phyloP scores from a whole-genome alignment of 2,888 invertebrate genomes.

The Hedychridium roseum region DNA sequence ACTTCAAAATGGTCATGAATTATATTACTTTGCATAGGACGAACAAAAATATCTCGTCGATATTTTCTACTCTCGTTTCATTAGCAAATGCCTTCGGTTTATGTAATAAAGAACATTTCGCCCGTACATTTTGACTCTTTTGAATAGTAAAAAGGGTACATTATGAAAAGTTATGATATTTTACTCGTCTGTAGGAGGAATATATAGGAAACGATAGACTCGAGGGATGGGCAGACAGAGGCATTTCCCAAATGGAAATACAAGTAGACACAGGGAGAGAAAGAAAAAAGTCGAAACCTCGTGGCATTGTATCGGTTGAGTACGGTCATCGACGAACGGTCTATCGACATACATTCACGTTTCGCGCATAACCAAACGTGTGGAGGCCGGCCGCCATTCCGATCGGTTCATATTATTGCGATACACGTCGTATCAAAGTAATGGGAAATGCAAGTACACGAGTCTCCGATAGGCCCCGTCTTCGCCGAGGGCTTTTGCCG shows the following conservation, averaged over 20 bases:
- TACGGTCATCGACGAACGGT: slow-evolving; percentile 42
- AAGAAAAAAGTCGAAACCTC: slow-evolving; percentile 13
- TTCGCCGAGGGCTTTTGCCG: too few species aligned
- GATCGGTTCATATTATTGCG: slow-evolving; percentile 31
- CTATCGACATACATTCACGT: slow-evolving; percentile 26
- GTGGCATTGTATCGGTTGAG: slow-evolving; percentile 32
- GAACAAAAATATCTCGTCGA: too few species aligned
- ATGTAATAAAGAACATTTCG: too few species aligned
- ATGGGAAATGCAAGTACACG: slow-evolving; percentile 33
- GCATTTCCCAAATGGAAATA: slow-evolving; percentile 31
- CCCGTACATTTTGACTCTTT: too few species aligned
- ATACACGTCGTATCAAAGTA: slow-evolving; percentile 37
- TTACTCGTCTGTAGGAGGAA: too few species aligned
- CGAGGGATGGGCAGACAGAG: slow-evolving; percentile 22
- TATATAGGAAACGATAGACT: slow-evolving; percentile 28
- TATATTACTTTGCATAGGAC: too few species aligned
- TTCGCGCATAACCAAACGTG: slow-evolving; percentile 17
- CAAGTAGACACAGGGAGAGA: slow-evolving; percentile 20
- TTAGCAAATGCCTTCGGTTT: too few species aligned
- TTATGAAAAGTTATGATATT: too few species aligned
- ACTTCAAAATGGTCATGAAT: too few species aligned
- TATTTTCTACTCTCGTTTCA: too few species aligned
- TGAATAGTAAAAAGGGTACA: too few species aligned
- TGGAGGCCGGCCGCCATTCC: slow-evolving; percentile 23
- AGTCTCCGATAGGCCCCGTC: not conserved